Evolutionary conservation across 2,888 invertebrate species (phyloP).

Genomic region (Venusia cambrica): DNA sequence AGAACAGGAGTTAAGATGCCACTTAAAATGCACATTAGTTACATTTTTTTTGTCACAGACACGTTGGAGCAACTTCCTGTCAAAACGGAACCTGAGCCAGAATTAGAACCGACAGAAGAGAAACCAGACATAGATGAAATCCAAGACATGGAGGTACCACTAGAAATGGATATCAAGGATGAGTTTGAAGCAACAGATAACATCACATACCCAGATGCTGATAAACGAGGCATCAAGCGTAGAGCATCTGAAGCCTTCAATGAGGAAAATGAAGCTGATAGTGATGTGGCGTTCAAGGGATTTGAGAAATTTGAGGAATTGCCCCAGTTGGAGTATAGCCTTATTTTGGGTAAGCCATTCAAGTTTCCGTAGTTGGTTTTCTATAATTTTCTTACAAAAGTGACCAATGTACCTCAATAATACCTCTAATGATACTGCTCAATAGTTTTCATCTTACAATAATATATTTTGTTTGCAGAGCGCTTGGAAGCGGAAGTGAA

Average conservation of each 20-base stretch:
- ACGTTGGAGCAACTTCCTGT: constrained; percentile 5
- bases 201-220: constrained; percentile 25
- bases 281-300: constrained; percentile 61
- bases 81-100: constrained; percentile 8
- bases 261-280: too few relatives aligned
- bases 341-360: constrained; percentile 52
- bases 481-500: constrained; percentile 65
- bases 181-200: constrained; percentile 22
- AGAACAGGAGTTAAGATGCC: too few relatives aligned
- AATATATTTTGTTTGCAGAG: constrained; percentile 39
- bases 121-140: constrained; percentile 19
- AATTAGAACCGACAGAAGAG: constrained; percentile 7
- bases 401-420: too few relatives aligned
- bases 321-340: constrained; percentile 41
- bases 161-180: constrained; percentile 13
- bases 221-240: constrained; percentile 55
- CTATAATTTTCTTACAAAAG: too few relatives aligned
- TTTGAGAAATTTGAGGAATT: constrained; percentile 52
- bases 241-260: constrained; percentile 63
- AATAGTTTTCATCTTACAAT: not conserved
- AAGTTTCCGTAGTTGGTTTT: too few relatives aligned
- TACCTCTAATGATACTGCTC: too few relatives aligned
- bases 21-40: too few relatives aligned
- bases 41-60: constrained; percentile 14
- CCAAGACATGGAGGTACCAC: constrained; percentile 15